A percentile compares a stretch with the other conserved stretches of the same genome.
These are phyloP conservation scores for Ophraella communa DNA, from an alignment of 2,888 invertebrate species.

Conservation along the genomic window DNA sequence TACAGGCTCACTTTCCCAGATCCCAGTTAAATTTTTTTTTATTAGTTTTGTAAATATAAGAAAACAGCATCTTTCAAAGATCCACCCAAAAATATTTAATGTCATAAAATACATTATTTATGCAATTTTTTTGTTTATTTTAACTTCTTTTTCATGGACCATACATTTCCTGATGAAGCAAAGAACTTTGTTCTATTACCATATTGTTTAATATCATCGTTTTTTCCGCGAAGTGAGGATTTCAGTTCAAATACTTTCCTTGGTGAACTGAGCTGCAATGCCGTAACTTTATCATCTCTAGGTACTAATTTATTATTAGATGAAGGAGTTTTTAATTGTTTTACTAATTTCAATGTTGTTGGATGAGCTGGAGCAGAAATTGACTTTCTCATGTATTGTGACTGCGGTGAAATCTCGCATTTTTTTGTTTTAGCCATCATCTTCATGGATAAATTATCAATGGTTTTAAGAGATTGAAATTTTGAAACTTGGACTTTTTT, in stretches of 20 bases:
- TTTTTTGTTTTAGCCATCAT: conserved; percentile 16
- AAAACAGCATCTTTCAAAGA: neutral
- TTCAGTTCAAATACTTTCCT: neutral
- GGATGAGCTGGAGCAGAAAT: neutral
- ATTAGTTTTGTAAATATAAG: too few relatives aligned
- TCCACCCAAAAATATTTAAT: neutral
- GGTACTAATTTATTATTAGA: neutral
- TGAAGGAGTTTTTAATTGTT: neutral
- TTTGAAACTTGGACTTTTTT: conserved; percentile 3
- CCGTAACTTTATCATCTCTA: neutral
- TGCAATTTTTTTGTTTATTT: neutral
- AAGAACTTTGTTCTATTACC: neutral
- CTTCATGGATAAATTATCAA: conserved; percentile 21
- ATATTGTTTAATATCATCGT: neutral
- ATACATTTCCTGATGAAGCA: neutral
- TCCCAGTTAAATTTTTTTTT: too few relatives aligned
- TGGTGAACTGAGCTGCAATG: neutral
- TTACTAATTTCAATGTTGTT: too few relatives aligned
- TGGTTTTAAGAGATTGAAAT: conserved; percentile 9
- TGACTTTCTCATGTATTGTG: neutral
- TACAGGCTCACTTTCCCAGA: too few relatives aligned
- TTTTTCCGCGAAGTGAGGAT: neutral
- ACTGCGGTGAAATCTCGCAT: neutral
- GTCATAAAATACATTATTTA: neutral
- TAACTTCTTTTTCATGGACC: conserved; percentile 22